phyloP scores from a whole-genome alignment of 2,797 vertebrate species.

The Columba guinea region DNA sequence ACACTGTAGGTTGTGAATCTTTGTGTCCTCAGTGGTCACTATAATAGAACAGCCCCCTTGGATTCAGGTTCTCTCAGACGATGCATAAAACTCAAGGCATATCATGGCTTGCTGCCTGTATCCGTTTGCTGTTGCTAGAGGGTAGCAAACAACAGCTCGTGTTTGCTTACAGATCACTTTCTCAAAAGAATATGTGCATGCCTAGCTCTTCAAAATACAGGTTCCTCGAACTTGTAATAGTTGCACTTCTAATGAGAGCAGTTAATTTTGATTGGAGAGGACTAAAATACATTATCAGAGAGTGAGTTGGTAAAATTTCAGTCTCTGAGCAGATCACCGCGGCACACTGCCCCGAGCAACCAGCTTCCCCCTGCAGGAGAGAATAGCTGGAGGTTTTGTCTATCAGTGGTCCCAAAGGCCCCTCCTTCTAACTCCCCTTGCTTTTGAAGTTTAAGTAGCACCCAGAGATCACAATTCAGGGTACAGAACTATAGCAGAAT shows the following conservation, averaged over 20 bases:
- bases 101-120: neutral
- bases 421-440: neutral
- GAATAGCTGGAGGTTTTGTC: neutral
- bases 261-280: neutral
- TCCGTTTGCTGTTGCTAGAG: neutral
- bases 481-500: neutral
- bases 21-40: neutral
- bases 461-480: neutral
- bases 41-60: neutral
- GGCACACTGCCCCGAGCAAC: neutral
- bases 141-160: neutral
- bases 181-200: neutral
- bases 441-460: neutral
- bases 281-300: neutral
- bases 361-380: neutral
- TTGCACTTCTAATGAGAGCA: neutral
- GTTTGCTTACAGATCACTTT: neutral
- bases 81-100: neutral
- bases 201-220: neutral
- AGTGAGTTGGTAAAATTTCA: neutral
- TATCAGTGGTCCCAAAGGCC: neutral
- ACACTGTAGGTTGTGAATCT: neutral
- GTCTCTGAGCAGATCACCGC: fast-evolving
- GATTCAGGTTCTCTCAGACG: neutral
- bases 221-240: neutral